phyloP scores from a whole-genome alignment of 2,113 vertebrate species.

The Ictalurus punctatus region DNA sequence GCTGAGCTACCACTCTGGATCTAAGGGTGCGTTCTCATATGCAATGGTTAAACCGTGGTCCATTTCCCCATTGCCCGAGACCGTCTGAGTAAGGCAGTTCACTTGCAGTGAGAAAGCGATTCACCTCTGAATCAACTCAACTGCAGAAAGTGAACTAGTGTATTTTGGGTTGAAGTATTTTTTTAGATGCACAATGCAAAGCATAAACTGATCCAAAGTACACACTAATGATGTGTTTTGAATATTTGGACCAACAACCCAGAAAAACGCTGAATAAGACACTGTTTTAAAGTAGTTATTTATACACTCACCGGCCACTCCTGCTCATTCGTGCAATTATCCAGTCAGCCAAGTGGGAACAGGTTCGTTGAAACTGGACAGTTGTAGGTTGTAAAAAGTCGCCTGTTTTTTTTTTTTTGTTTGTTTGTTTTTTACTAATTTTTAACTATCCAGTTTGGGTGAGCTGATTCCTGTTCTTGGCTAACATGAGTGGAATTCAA shows the following conservation, averaged over 20 bases:
- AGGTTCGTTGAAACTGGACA: background rate
- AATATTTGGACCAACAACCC: background rate
- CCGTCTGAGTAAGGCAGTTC: background rate
- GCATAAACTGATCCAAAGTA: background rate
- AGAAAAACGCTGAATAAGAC: background rate
- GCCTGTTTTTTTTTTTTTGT: too few relatives aligned
- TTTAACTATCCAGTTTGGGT: too few relatives aligned
- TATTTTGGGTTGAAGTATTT: background rate
- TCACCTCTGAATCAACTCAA: background rate
- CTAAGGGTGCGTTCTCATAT: background rate
- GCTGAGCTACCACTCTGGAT: background rate
- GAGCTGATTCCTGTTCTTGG: too few relatives aligned
- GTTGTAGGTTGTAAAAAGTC: too few relatives aligned
- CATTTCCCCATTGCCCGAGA: too few relatives aligned
- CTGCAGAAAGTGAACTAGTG: background rate
- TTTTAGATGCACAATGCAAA: background rate
- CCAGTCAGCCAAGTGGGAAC: background rate
- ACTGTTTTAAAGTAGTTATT: background rate
- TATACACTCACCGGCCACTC: background rate
- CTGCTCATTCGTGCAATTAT: background rate
- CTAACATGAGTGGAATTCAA: too few relatives aligned
- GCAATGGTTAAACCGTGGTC: background rate
- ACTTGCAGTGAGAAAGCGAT: background rate
- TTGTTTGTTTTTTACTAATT: too few relatives aligned
- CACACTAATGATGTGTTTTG: background rate